Percentiles rank a stretch among this genome's conserved stretches.
Evolutionary conservation across 2,797 vertebrate genomes (phyloP).

Genomic region (Acestrorhynchus altus): DNA sequence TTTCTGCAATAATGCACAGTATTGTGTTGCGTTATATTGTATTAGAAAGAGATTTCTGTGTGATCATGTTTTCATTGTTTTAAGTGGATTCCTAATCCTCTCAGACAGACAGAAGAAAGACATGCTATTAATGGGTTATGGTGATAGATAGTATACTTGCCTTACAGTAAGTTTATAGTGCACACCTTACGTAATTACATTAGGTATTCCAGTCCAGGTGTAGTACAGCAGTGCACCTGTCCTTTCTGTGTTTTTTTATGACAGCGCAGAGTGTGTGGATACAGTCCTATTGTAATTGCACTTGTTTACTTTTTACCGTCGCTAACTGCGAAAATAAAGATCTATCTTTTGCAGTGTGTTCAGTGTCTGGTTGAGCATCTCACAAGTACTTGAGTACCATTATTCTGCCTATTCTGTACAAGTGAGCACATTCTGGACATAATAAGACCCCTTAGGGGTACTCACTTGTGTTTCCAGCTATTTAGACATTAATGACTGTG

Average conservation of each 20-base stretch:
- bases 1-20: slow-evolving; percentile 56
- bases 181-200: slow-evolving; percentile 54
- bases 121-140: slow-evolving; percentile 44
- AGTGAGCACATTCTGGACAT: too few relatives aligned
- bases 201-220: slow-evolving; percentile 54
- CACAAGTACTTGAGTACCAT: too few relatives aligned
- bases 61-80: slow-evolving; percentile 37
- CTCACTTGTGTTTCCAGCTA: too few relatives aligned
- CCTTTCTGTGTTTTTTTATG: slow-evolving; percentile 57
- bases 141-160: slow-evolving; percentile 58
- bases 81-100: slow-evolving; percentile 32
- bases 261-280: slow-evolving; percentile 31
- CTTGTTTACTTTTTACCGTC: slow-evolving; percentile 65
- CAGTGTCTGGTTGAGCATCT: slow-evolving; percentile 10
- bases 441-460: too few relatives aligned
- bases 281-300: slow-evolving; percentile 60
- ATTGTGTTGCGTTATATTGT: slow-evolving; percentile 53
- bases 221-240: slow-evolving; percentile 64
- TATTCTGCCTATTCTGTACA: background rate
- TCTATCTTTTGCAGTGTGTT: slow-evolving; percentile 69
- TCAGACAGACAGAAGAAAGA: slow-evolving; percentile 29
- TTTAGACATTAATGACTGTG: too few relatives aligned
- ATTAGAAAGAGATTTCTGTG: slow-evolving; percentile 48
- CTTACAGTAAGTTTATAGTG: slow-evolving; percentile 60
- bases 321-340: slow-evolving; percentile 63